Conservation (phyloP, 2,113 vertebrate species). For the Chrysemys picta region DNA sequence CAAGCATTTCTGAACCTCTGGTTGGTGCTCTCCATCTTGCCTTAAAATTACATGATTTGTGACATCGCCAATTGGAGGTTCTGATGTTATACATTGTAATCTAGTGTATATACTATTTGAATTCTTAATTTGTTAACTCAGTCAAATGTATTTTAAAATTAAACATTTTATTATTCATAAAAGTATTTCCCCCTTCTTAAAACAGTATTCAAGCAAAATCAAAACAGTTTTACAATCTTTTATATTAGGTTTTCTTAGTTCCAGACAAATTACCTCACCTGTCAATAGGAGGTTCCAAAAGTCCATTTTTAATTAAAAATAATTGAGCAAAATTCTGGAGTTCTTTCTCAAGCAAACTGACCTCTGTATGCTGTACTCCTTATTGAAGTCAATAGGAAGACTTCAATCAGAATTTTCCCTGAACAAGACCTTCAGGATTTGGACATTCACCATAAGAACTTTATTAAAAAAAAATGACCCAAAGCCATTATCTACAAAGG, state of each 20-base stretch:
- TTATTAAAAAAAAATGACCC: background rate
- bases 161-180: background rate
- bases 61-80: background rate
- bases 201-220: background rate
- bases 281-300: background rate
- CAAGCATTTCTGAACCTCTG: background rate
- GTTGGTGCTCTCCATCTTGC: fast-evolving
- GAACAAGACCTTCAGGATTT: background rate
- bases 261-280: background rate
- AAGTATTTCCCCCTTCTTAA: background rate
- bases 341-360: background rate
- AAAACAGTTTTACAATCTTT: background rate
- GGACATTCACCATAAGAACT: background rate
- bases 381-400: background rate
- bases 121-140: background rate
- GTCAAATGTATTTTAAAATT: background rate
- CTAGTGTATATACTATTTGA: background rate
- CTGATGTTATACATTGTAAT: background rate
- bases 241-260: background rate
- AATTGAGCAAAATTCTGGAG: background rate
- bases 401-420: background rate
- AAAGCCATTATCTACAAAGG: background rate
- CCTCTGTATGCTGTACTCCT: background rate
- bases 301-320: background rate
- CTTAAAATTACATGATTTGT: background rate